phyloP scores from a whole-genome alignment of 2,797 vertebrate genomes.

The Hafferia zeledoni region DNA sequence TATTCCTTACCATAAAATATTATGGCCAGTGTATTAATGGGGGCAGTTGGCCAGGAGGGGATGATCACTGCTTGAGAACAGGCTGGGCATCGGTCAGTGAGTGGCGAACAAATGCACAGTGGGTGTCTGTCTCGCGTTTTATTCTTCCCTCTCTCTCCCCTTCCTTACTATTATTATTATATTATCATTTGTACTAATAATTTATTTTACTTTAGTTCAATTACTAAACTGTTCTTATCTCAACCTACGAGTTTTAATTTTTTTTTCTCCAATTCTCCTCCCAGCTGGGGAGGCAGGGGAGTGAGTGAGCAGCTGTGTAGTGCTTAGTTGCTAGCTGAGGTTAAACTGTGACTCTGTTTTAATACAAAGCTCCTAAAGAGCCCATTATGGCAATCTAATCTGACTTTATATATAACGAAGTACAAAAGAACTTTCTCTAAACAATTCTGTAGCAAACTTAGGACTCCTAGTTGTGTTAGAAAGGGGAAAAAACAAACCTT shows the following conservation, averaged over 20 bases:
- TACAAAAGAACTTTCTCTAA: not conserved
- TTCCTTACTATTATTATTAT: not conserved
- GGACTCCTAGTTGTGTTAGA: not conserved
- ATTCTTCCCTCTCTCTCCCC: not conserved
- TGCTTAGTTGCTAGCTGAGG: not conserved
- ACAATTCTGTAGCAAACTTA: not conserved
- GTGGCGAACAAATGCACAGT: too few relatives aligned
- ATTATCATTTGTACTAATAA: not conserved
- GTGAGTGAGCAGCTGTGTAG: not conserved
- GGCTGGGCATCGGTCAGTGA: fast-evolving
- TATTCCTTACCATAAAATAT: not conserved
- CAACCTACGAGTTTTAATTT: not conserved
- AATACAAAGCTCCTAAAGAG: not conserved
- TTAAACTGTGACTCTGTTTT: not conserved
- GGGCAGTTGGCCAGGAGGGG: not conserved
- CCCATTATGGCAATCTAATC: not conserved
- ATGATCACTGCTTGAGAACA: fast-evolving
- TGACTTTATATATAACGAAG: not conserved
- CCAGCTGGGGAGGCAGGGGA: not conserved
- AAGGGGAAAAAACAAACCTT: not conserved
- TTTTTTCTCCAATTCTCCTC: not conserved
- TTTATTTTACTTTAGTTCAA: not conserved
- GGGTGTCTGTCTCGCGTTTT: not conserved
- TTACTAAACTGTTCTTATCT: not conserved
- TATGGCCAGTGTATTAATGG: not conserved